Percentiles rank a stretch among this genome's conserved stretches.
phyloP scores from a whole-genome alignment of 2,113 vertebrate genomes.

The Eidolon helvum region DNA sequence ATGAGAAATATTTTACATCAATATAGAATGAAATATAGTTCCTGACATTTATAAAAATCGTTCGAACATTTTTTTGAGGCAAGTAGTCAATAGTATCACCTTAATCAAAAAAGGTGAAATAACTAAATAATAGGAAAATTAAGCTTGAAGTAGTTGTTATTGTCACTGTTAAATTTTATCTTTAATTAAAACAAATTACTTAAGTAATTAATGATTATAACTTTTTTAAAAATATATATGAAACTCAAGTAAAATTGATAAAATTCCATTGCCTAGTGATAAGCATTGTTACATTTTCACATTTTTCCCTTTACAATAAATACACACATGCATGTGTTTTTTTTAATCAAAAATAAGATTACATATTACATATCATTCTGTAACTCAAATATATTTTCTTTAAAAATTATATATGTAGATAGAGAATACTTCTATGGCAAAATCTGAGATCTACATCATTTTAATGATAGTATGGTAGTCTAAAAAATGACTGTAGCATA shows the following conservation, averaged over 20 bases:
- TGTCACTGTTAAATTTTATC: neutral
- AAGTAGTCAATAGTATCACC: neutral
- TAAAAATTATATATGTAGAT: neutral
- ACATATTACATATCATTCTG: neutral
- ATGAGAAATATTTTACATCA: conserved; percentile 13
- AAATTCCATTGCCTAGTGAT: neutral
- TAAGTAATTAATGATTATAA: neutral
- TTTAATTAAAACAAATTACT: conserved; percentile 41
- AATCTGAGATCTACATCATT: neutral
- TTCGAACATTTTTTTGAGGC: neutral
- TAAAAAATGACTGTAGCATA: neutral
- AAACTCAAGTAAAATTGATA: conserved; percentile 23
- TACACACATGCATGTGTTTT: neutral
- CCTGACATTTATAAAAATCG: neutral
- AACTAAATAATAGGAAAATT: conserved; percentile 33
- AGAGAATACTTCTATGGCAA: neutral
- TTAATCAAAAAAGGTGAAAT: neutral
- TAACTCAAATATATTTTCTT: neutral
- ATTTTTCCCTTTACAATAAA: conserved; percentile 6
- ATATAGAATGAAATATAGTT: neutral
- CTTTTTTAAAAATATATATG: conserved; percentile 1
- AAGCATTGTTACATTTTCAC: neutral
- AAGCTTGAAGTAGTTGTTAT: neutral
- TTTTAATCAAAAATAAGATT: neutral
- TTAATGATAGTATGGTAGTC: neutral